phyloP scores from a whole-genome alignment of 2,797 vertebrate genomes.

The Numenius phaeopus region DNA sequence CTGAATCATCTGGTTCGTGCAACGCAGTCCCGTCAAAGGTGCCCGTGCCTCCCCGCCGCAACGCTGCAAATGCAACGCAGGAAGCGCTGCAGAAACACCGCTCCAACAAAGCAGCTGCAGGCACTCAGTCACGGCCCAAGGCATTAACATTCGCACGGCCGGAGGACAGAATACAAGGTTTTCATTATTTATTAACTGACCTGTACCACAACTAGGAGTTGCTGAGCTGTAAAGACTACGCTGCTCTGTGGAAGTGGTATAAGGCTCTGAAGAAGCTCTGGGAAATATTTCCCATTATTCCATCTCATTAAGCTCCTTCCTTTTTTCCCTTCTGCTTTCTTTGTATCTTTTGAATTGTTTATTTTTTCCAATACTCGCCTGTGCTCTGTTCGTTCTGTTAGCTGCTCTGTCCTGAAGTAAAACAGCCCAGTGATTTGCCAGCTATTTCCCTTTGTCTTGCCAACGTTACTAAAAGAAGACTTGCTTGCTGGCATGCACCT shows the following conservation, averaged over 20 bases:
- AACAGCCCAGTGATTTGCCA: not conserved
- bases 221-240: not conserved
- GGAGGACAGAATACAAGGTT: not conserved
- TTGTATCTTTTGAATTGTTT: not conserved
- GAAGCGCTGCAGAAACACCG: not conserved
- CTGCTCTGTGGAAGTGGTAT: not conserved
- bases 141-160: not conserved
- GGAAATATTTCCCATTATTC: not conserved
- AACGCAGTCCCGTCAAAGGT: not conserved
- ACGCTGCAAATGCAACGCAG: not conserved
- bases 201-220: not conserved
- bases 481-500: not conserved
- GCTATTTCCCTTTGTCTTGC: slow-evolving; percentile 37
- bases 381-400: not conserved
- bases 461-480: slow-evolving; percentile 15
- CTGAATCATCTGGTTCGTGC: not conserved
- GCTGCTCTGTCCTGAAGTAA: not conserved
- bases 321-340: not conserved
- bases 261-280: not conserved
- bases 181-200: not conserved
- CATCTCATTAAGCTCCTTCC: not conserved
- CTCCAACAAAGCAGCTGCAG: not conserved
- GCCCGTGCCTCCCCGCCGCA: not conserved
- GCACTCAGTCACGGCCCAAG: not conserved
- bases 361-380: not conserved